These are phyloP conservation scores for Zaprionus vittiger DNA, from an alignment of 1,140 invertebrate genomes.

Conservation along the genomic window DNA sequence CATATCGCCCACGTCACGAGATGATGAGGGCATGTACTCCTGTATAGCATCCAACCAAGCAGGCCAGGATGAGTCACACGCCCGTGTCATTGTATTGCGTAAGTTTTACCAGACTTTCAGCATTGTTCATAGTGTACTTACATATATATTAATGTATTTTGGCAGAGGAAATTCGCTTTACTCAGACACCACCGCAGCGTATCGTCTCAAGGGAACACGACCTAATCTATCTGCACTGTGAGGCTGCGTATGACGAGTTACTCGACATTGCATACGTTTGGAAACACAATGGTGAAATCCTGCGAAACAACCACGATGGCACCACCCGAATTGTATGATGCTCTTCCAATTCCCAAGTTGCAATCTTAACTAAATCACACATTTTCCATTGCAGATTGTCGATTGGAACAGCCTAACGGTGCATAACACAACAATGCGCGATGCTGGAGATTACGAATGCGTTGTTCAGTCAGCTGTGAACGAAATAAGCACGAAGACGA, in stretches of 20 bases:
- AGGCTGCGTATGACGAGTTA: slow-evolving; percentile 91
- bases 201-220: slow-evolving; percentile 89
- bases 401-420: slow-evolving; percentile 91
- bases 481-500: slow-evolving; percentile 89
- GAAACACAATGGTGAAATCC: slow-evolving; percentile 93
- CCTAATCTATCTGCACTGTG: slow-evolving; percentile 91
- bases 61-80: slow-evolving; percentile 92
- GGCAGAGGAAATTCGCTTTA: slow-evolving; percentile 88
- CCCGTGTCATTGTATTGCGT: slow-evolving; percentile 94
- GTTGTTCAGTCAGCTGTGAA: slow-evolving; percentile 95
- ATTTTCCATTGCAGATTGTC: slow-evolving; percentile 84
- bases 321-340: slow-evolving; percentile 85
- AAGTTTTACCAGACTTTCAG: slow-evolving; percentile 80
- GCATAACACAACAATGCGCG: slow-evolving; percentile 92
- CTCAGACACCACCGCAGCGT: slow-evolving; percentile 88
- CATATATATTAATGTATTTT: not conserved
- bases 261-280: slow-evolving; percentile 95
- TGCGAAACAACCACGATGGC: slow-evolving; percentile 88
- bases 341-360: not conserved
- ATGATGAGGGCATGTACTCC: slow-evolving; percentile 95
- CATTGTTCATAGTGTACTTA: not conserved
- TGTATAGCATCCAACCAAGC: slow-evolving; percentile 94
- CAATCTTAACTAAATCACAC: not conserved
- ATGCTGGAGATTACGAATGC: slow-evolving; percentile 95
- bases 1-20: slow-evolving; percentile 93